These are phyloP conservation scores for Leptodactylus fallax DNA, from an alignment of 2,797 vertebrate genomes.

Conservation along the genomic window DNA sequence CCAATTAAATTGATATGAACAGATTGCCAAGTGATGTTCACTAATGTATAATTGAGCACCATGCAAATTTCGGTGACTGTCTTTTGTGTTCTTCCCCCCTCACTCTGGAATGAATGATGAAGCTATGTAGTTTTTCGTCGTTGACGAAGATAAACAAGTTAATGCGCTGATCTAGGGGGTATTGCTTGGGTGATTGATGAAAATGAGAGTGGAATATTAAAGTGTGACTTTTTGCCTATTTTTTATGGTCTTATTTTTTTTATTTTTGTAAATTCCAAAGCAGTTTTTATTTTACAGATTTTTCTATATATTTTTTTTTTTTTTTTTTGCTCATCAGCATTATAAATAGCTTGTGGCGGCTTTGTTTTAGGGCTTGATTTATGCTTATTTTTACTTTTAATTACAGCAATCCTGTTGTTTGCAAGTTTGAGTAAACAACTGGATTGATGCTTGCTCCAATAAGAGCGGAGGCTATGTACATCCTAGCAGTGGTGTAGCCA, in stretches of 20 bases:
- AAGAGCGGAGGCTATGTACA: no score
- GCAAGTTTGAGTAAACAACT: background rate
- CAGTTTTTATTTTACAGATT: background rate
- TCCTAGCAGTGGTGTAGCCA: background rate
- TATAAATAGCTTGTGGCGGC: conserved; percentile 38
- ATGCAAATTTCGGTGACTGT: conserved; percentile 98
- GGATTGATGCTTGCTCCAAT: background rate
- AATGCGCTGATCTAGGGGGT: conserved; percentile 87
- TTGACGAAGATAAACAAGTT: conserved; percentile 94
- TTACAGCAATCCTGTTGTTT: conserved; percentile 30
- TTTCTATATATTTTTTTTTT: conserved; percentile 17
- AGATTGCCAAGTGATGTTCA: conserved; percentile 99
- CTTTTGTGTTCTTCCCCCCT: conserved; percentile 92
- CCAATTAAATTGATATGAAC: conserved; percentile 99
- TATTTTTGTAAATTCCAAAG: conserved; percentile 60
- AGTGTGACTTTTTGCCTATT: conserved; percentile 70
- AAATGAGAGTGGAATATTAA: conserved; percentile 74
- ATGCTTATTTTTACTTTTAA: conserved; percentile 25
- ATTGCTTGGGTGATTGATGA: conserved; percentile 80
- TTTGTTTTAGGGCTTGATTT: conserved; percentile 28
- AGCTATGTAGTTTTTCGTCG: conserved; percentile 90
- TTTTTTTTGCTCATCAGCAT: background rate
- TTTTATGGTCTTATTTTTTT: conserved; percentile 64
- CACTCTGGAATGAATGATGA: conserved; percentile 92
- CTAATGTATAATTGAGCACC: conserved; percentile 99